Base-by-base conservation (phyloP, 2,888 invertebrate species). In the Eretmocerus hayati region DNA sequence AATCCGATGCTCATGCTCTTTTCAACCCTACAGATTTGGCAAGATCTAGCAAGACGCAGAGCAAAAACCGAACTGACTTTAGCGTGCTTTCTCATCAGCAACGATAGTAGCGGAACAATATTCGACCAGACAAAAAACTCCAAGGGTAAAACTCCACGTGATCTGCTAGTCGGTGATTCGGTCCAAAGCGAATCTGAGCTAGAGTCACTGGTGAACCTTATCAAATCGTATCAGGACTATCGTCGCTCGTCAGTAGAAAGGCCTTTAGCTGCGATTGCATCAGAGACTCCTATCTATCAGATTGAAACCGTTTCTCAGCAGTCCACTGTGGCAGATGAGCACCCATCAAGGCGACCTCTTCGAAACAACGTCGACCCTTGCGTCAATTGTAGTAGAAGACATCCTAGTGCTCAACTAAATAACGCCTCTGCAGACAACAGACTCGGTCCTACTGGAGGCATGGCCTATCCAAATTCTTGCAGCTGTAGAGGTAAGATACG, bases 101-200 rank as follows among this genome's bases (percentile, higher is more conserved):
- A 61, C 13, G 69, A 70, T 16, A 59, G 50, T 15, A 60, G 54
- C 21, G 62, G 62, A 13, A 44, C 49, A 5, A 47, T 66, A 1
- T 47, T 71, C 2, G 62, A 67, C 16, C 64, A 64, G 1, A 58
- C 77, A 6, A 76, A 78, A 51, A 88, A 89, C 63, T 77, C 76
- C 43, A 81, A 84, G 60, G 80, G 81, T 5, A 81, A 81, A 52
- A 78, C 80, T n/a, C 81, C 85, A n/a, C 70, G 85, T 30, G 84
- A 83, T 62, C 75, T 85, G 56, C 72, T 87, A 39, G 77, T 77
- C 26, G 51, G 57, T 8, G 66, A 69, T 41, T 56, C 60, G 1
- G 62, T n/a, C n/a, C n/a, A 64, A 23, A 11, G 26, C 26, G 11
- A 11, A 9, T 6, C 26, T 26, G 8, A 6, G 26, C 11, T 26